Percentiles rank a stretch among this genome's conserved stretches.
Evolutionary conservation across 2,888 invertebrate genomes (phyloP).

Genomic region (Ochlodes sylvanus): DNA sequence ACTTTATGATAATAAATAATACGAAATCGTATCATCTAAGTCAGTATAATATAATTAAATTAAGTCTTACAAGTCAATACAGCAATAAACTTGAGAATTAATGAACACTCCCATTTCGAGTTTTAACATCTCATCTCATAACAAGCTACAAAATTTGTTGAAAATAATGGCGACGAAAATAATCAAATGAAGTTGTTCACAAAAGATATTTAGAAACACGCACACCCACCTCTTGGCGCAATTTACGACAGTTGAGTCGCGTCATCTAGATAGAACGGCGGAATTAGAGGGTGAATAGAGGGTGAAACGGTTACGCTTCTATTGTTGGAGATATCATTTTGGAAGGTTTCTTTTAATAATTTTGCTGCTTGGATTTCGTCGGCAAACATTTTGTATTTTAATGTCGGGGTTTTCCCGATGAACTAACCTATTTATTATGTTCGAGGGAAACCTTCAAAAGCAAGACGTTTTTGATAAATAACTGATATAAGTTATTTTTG

Average conservation of each 20-base stretch:
- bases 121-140: slow-evolving; percentile 4
- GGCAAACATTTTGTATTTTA: not conserved
- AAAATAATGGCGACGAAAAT: slow-evolving; percentile 33
- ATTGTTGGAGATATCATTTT: slow-evolving; percentile 4
- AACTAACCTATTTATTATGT: not conserved
- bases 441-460: not conserved
- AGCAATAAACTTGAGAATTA: not conserved
- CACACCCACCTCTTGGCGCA: slow-evolving; percentile 1
- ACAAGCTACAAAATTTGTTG: slow-evolving; percentile 15
- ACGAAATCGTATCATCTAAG: no score
- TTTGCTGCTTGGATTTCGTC: not conserved
- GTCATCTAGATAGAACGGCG: not conserved
- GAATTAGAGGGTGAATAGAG: not conserved
- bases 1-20: no score
- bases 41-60: not conserved
- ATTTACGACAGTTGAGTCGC: slow-evolving; percentile 7
- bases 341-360: slow-evolving; percentile 6
- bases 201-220: slow-evolving; percentile 18
- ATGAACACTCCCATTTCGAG: not conserved
- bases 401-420: not conserved
- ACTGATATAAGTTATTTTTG: no score
- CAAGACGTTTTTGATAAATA: no score
- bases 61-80: not conserved
- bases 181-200: slow-evolving; percentile 36
- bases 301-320: not conserved